Percentiles rank a stretch among this genome's conserved stretches.
These are phyloP conservation scores for Timema podura DNA, from an alignment of 2,888 invertebrate genomes.

Conservation along the genomic window DNA sequence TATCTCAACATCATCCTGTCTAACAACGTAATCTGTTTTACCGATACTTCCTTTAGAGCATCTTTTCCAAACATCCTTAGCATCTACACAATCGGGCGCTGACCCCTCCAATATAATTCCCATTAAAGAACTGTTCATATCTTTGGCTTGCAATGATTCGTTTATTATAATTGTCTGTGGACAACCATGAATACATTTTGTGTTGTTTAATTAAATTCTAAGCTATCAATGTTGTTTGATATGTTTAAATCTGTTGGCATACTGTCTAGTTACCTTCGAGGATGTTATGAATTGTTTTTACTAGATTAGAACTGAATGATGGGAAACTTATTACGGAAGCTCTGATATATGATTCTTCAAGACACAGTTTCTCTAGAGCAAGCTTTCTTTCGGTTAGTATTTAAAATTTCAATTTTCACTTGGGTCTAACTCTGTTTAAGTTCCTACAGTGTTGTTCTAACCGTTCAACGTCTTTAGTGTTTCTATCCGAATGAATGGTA, in stretches of 20 bases:
- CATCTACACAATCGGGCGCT: not conserved
- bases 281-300: not conserved
- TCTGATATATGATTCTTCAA: conserved; percentile 39
- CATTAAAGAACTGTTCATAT: too few relatives aligned
- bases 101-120: not conserved
- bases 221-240: not conserved
- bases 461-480: conserved; percentile 28
- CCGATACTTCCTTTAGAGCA: too few relatives aligned
- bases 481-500: not conserved
- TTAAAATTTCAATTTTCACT: conserved; percentile 39
- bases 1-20: too few relatives aligned
- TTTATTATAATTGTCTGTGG: not conserved
- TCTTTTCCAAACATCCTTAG: not conserved
- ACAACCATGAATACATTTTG: conserved; percentile 1
- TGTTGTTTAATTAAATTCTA: not conserved
- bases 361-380: conserved; percentile 41
- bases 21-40: too few relatives aligned
- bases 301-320: not conserved
- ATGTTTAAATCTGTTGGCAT: not conserved
- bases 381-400: conserved; percentile 39
- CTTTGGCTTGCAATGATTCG: too few relatives aligned
- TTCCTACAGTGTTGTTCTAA: conserved; percentile 37
- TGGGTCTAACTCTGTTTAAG: conserved; percentile 36
- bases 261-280: not conserved
- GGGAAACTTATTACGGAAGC: conserved; percentile 19